Evolutionary conservation across 2,113 vertebrate species (phyloP).

Genomic region (Scartelaos histophorus): DNA sequence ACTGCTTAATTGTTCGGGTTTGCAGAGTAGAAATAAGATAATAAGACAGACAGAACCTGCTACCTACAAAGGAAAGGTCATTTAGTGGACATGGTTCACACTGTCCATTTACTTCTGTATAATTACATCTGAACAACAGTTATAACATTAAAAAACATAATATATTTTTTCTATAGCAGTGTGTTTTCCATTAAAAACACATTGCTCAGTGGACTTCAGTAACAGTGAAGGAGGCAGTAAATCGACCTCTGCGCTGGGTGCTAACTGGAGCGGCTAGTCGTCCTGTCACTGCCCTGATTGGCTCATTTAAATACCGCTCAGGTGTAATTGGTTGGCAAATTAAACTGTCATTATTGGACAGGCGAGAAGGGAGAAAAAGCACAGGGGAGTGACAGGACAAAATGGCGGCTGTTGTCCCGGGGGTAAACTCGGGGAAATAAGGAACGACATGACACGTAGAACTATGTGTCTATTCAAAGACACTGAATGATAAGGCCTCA

Average conservation of each 20-base stretch:
- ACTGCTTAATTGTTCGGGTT: too few species aligned
- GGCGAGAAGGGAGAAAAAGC: conserved; percentile 60
- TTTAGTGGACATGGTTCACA: not conserved
- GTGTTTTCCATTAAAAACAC: not conserved
- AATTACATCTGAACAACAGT: not conserved
- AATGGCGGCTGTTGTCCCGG: conserved; percentile 56
- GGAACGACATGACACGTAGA: conserved; percentile 9
- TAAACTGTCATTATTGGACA: conserved; percentile 86
- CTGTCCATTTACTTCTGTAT: not conserved
- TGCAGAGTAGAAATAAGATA: too few species aligned
- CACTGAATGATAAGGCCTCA: conserved; percentile 26
- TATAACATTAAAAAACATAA: not conserved
- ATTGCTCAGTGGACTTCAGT: conserved; percentile 5
- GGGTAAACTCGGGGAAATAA: conserved; percentile 62
- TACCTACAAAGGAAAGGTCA: not conserved
- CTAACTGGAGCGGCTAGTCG: conserved; percentile 67
- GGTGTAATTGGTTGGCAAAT: conserved; percentile 87
- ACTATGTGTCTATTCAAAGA: not conserved
- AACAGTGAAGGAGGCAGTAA: conserved; percentile 49
- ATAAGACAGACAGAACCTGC: too few species aligned
- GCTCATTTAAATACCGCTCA: conserved; percentile 88
- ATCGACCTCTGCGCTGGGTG: conserved; percentile 61
- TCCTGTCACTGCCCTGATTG: conserved; percentile 75
- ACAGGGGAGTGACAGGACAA: conserved; percentile 71
- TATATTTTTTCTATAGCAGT: not conserved